Percentiles rank a stretch among this genome's conserved stretches.
These are phyloP conservation scores for Drosophila funebris DNA, from an alignment of 1,140 invertebrate genomes.

Conservation along the genomic window DNA sequence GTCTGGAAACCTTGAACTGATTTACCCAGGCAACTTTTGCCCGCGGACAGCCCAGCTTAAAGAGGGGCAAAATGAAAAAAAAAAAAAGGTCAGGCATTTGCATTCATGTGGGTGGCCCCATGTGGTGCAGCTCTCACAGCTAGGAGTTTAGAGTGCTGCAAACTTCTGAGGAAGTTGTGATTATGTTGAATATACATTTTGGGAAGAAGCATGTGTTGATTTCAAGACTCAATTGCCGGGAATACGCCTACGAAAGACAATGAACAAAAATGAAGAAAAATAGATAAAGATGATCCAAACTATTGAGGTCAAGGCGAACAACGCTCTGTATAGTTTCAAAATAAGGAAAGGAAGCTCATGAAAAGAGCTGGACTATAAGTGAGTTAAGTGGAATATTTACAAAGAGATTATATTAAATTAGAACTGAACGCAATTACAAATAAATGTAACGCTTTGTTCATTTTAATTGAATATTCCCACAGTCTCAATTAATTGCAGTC, in stretches of 20 bases:
- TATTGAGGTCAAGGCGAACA: conserved; percentile 21
- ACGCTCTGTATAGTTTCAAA: background rate
- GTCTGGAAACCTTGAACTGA: conserved; percentile 47
- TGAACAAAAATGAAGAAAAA: background rate
- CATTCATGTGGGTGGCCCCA: conserved; percentile 41
- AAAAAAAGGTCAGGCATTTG: conserved; percentile 29
- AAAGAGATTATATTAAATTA: too few relatives aligned
- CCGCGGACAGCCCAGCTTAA: background rate
- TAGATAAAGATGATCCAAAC: background rate
- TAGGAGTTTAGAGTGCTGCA: background rate
- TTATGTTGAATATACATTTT: conserved; percentile 18
- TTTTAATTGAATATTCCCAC: background rate
- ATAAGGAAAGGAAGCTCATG: background rate
- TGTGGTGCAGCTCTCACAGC: conserved; percentile 19
- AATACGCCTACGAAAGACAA: background rate
- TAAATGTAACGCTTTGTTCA: background rate
- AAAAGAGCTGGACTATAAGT: too few relatives aligned
- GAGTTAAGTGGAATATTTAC: too few relatives aligned
- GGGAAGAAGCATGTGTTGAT: conserved; percentile 7
- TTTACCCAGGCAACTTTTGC: conserved; percentile 15
- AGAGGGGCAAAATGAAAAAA: too few relatives aligned
- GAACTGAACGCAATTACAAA: too few relatives aligned
- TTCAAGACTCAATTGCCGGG: background rate
- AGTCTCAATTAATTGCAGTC: background rate
- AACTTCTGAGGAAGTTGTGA: conserved; percentile 38